Conservation (phyloP, 2,888 invertebrate species). For the Apotomis betuletana region DNA sequence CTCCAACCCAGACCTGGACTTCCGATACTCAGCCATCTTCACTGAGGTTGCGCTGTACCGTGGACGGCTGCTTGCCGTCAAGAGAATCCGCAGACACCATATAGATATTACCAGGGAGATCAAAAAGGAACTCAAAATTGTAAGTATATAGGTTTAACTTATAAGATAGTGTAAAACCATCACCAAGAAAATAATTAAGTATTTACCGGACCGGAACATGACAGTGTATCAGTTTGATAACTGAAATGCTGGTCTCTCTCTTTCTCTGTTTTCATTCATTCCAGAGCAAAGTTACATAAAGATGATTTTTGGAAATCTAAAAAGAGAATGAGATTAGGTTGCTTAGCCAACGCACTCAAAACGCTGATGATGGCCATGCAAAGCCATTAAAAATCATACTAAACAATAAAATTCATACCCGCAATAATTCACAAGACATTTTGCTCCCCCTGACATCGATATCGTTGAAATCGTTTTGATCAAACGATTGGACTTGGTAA, state of each 20-base stretch:
- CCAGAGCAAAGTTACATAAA: too few species aligned
- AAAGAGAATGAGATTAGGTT: too few species aligned
- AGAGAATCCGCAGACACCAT: slow-evolving; percentile 91
- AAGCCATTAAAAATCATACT: neutral
- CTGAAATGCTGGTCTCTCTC: too few species aligned
- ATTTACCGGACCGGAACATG: too few species aligned
- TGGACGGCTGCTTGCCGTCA: slow-evolving; percentile 93
- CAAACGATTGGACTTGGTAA: slow-evolving; percentile 28
- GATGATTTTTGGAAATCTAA: too few species aligned
- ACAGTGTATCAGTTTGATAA: too few species aligned
- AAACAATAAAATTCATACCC: neutral
- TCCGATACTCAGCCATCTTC: slow-evolving; percentile 94
- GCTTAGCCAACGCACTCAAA: too few species aligned
- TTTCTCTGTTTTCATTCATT: too few species aligned
- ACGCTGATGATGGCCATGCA: neutral
- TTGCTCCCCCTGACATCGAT: slow-evolving; percentile 4
- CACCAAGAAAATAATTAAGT: too few species aligned
- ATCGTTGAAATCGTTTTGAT: slow-evolving; percentile 23
- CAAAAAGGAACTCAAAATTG: slow-evolving; percentile 96
- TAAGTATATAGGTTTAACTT: slow-evolving; percentile 65
- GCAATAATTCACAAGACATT: neutral
- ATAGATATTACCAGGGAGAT: slow-evolving; percentile 95
- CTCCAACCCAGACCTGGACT: slow-evolving; percentile 96
- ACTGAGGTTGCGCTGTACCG: slow-evolving; percentile 95
- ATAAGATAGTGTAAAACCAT: too few species aligned